Evolutionary conservation across 2,113 vertebrate genomes (phyloP).

Genomic region (Pitta sordida): DNA sequence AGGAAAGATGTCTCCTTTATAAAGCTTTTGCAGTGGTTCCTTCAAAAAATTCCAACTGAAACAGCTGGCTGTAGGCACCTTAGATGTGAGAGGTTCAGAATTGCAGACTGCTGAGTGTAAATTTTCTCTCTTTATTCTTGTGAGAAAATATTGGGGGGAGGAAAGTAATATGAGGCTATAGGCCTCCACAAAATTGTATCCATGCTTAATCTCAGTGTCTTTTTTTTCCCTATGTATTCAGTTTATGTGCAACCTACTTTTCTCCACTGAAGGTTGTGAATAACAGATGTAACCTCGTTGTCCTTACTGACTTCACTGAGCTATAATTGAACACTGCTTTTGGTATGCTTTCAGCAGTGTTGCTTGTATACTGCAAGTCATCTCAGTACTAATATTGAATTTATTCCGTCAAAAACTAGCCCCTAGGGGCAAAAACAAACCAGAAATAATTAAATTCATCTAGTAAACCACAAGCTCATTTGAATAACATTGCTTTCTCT

Average conservation of each 20-base stretch:
- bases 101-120: neutral
- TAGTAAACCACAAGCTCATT: slow-evolving; percentile 47
- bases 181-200: neutral
- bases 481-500: slow-evolving; percentile 59
- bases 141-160: neutral
- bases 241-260: slow-evolving; percentile 54
- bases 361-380: slow-evolving; percentile 53
- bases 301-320: slow-evolving; percentile 62
- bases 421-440: slow-evolving; percentile 45
- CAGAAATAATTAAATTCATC: slow-evolving; percentile 66
- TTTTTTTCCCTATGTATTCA: neutral
- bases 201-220: neutral
- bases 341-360: slow-evolving; percentile 38
- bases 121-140: neutral
- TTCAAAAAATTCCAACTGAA: neutral
- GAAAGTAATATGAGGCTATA: neutral
- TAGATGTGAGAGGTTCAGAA: neutral
- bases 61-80: neutral
- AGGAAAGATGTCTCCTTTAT: neutral
- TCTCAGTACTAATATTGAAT: slow-evolving; percentile 68
- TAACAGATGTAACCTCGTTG: slow-evolving; percentile 64
- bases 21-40: neutral
- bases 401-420: slow-evolving; percentile 62
- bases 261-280: slow-evolving; percentile 43
- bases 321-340: slow-evolving; percentile 63